Percentiles rank a stretch among this genome's conserved stretches.
Conservation (phyloP, 2,797 vertebrate species). For the Labroides dimidiatus region DNA sequence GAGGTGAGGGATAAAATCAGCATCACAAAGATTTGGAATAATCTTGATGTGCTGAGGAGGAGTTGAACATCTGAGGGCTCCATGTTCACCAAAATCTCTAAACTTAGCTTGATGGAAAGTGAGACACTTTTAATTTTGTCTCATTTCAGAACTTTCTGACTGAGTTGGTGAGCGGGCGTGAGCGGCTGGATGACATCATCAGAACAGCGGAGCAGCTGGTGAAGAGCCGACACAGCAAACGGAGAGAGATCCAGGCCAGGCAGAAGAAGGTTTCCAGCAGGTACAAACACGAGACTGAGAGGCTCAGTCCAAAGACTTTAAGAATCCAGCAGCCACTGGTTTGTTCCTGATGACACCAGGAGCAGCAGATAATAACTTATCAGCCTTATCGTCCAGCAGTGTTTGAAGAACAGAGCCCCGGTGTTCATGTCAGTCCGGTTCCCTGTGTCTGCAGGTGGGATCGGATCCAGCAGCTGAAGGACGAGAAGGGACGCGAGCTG, state of each 20-base stretch:
- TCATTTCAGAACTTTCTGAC: constrained; percentile 85
- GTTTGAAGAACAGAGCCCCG: not conserved
- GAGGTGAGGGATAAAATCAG: constrained; percentile 74
- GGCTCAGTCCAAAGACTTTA: too few relatives aligned
- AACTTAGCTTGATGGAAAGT: too few relatives aligned
- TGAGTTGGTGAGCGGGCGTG: constrained; percentile 86
- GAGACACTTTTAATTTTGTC: not conserved
- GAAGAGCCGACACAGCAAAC: constrained; percentile 80
- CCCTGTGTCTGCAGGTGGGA: constrained; percentile 83
- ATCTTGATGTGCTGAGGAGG: too few relatives aligned
- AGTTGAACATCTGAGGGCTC: too few relatives aligned
- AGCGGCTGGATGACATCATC: constrained; percentile 84
- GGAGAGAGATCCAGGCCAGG: constrained; percentile 79
- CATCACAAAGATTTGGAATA: too few relatives aligned
- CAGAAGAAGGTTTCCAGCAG: constrained; percentile 79
- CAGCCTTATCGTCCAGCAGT: too few relatives aligned
- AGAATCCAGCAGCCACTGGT: too few relatives aligned
- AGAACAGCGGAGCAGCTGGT: constrained; percentile 80
- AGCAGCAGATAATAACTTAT: too few relatives aligned
- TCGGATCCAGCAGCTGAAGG: constrained; percentile 86
- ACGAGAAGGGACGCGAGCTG: constrained; percentile 86
- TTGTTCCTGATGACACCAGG: too few relatives aligned
- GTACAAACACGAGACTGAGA: constrained; percentile 65
- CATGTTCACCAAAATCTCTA: too few relatives aligned
- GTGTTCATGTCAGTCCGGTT: not conserved